Percentiles rank a stretch among this genome's conserved stretches.
Conservation (phyloP, 2,888 invertebrate genomes). For the Synergus laeviventris region DNA sequence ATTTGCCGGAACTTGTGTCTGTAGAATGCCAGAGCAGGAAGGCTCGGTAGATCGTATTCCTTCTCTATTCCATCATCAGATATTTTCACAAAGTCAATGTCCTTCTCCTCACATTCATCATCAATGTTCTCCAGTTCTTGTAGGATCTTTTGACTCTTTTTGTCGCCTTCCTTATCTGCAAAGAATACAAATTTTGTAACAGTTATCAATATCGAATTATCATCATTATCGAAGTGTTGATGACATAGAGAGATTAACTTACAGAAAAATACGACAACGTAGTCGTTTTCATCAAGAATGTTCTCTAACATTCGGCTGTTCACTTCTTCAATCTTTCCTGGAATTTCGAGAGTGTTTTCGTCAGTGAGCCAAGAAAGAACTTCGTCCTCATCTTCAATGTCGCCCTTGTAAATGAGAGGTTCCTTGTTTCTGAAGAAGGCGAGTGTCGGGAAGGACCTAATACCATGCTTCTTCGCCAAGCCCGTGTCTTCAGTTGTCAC, state of each 20-base stretch:
- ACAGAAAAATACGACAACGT: constrained; percentile 96
- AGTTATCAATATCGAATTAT: not conserved
- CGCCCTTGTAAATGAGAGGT: constrained; percentile 89
- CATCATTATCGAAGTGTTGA: no score
- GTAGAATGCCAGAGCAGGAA: constrained; percentile 92
- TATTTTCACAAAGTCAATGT: constrained; percentile 94
- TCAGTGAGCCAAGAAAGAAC: constrained; percentile 94
- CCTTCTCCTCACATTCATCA: constrained; percentile 93
- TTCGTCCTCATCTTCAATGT: constrained; percentile 93
- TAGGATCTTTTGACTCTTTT: constrained; percentile 91
- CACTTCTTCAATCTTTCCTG: constrained; percentile 95
- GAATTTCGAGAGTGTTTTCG: constrained; percentile 92
- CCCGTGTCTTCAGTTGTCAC: constrained; percentile 92
- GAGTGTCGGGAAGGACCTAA: constrained; percentile 89
- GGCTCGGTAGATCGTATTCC: constrained; percentile 88
- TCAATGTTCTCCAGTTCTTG: constrained; percentile 94
- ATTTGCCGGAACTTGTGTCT: constrained; percentile 92
- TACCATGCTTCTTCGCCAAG: constrained; percentile 89
- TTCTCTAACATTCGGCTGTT: constrained; percentile 94
- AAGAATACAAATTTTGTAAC: constrained; percentile 24
- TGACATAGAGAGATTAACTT: constrained; percentile 78
- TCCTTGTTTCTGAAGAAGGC: constrained; percentile 95
- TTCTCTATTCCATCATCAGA: constrained; percentile 92
- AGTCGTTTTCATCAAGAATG: constrained; percentile 90
- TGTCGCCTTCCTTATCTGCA: constrained; percentile 92